phyloP scores from a whole-genome alignment of 2,888 invertebrate genomes.

The Acleris laterana region DNA sequence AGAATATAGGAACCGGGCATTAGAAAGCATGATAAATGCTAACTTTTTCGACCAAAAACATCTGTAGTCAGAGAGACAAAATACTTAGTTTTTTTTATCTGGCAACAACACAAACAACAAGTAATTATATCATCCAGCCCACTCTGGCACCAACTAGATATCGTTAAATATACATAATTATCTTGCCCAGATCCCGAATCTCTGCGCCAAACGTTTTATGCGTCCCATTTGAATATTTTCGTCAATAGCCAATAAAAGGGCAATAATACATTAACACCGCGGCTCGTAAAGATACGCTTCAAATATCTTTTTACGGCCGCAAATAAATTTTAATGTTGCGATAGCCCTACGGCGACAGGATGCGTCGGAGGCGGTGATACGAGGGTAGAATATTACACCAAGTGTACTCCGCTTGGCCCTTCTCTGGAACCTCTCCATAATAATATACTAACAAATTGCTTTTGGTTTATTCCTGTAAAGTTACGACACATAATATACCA shows the following conservation, averaged over 20 bases:
- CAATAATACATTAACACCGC: slow-evolving; percentile 29
- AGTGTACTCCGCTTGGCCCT: slow-evolving; percentile 36
- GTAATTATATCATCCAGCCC: not conserved
- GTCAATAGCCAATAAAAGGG: slow-evolving; percentile 30
- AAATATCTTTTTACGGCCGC: slow-evolving; percentile 34
- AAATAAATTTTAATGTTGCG: slow-evolving; percentile 31
- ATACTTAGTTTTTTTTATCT: too few relatives aligned
- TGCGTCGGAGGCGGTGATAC: slow-evolving; percentile 60
- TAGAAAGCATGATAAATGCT: too few relatives aligned
- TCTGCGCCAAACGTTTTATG: slow-evolving; percentile 10
- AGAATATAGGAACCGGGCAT: too few relatives aligned
- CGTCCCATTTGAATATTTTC: slow-evolving; percentile 22
- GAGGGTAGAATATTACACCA: slow-evolving; percentile 65
- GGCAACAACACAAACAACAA: too few relatives aligned
- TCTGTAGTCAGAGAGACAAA: too few relatives aligned
- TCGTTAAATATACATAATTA: not conserved
- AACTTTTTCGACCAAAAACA: too few relatives aligned
- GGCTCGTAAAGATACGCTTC: slow-evolving; percentile 29
- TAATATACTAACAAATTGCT: not conserved
- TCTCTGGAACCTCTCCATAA: not conserved
- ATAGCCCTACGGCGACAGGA: slow-evolving; percentile 68
- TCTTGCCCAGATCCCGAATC: slow-evolving; percentile 11
- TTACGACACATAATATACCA: too few relatives aligned
- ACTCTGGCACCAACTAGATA: not conserved
- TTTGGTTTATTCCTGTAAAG: too few relatives aligned